Percentiles rank a stretch among this genome's conserved stretches.
phyloP scores from a whole-genome alignment of 1,140 invertebrate genomes.

The Cydia fagiglandana region DNA sequence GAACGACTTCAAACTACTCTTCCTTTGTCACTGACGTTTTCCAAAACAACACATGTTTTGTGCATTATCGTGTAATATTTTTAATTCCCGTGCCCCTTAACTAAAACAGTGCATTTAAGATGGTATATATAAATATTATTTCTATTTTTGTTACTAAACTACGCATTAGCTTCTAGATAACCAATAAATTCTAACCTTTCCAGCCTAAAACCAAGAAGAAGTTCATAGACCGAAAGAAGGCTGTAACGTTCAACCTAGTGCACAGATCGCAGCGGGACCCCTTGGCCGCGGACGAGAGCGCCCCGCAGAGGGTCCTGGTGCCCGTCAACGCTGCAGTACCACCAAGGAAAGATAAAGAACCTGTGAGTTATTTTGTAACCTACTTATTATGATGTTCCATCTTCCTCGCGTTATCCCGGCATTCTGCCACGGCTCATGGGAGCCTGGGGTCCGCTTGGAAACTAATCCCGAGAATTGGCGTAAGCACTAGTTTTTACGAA shows the following conservation, averaged over 20 bases:
- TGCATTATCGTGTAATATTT: conserved; percentile 34
- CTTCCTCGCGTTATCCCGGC: too few relatives aligned
- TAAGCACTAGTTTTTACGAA: too few relatives aligned
- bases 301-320: conserved; percentile 91
- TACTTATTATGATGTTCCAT: conserved; percentile 26
- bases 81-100: not conserved
- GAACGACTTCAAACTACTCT: not conserved
- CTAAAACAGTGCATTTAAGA: conserved; percentile 38
- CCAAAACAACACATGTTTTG: conserved; percentile 70
- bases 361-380: conserved; percentile 53
- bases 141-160: not conserved
- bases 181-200: conserved; percentile 51
- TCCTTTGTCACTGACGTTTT: conserved; percentile 39
- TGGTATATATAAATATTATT: conserved; percentile 43
- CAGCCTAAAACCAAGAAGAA: conserved; percentile 88
- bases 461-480: too few relatives aligned
- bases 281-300: conserved; percentile 90
- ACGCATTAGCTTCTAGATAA: not conserved
- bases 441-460: too few relatives aligned
- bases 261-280: conserved; percentile 96
- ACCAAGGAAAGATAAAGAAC: conserved; percentile 59
- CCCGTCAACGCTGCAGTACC: conserved; percentile 76
- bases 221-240: conserved; percentile 95
- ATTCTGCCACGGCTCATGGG: too few relatives aligned
- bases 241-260: conserved; percentile 94